These are phyloP conservation scores for Phalloptychus januarius DNA, from an alignment of 2,797 vertebrate species.

Conservation along the genomic window DNA sequence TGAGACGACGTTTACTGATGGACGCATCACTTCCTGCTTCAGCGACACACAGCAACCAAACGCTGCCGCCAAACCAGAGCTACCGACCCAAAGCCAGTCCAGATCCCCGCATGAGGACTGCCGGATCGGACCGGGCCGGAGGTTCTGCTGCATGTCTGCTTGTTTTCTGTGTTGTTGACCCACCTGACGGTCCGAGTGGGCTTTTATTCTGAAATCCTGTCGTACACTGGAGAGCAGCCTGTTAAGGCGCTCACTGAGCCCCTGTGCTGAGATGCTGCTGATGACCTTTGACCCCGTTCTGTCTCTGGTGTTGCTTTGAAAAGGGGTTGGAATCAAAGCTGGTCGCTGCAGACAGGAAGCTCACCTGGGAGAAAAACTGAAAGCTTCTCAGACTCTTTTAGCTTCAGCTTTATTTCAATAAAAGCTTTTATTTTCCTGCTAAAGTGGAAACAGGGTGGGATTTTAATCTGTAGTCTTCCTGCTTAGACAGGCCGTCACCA, in stretches of 20 bases:
- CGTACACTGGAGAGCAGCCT: constrained; percentile 55
- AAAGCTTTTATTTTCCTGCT: background rate
- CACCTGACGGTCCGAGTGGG: constrained; percentile 17
- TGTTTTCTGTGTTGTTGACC: constrained; percentile 51
- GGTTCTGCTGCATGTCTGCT: constrained; percentile 56
- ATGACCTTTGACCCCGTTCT: constrained; percentile 70
- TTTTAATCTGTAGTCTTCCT: background rate
- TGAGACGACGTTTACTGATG: constrained; percentile 6
- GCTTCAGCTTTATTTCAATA: background rate
- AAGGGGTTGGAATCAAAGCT: constrained; percentile 3
- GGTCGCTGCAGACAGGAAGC: background rate
- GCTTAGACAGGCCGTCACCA: background rate
- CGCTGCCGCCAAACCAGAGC: constrained; percentile 60
- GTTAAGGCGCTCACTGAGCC: background rate
- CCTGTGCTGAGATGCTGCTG: constrained; percentile 39
- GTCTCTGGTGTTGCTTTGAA: constrained; percentile 14
- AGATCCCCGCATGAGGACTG: constrained; percentile 52
- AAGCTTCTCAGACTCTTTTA: background rate
- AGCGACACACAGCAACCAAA: constrained; percentile 52
- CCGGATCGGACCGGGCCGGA: constrained; percentile 11
- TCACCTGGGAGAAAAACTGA: background rate
- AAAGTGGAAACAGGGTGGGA: background rate
- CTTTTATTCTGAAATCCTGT: constrained; percentile 52
- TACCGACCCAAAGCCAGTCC: background rate
- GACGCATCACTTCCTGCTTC: constrained; percentile 15